Conservation (phyloP, 2,797 vertebrate genomes). For the Brachyrhaphis roseni region DNA sequence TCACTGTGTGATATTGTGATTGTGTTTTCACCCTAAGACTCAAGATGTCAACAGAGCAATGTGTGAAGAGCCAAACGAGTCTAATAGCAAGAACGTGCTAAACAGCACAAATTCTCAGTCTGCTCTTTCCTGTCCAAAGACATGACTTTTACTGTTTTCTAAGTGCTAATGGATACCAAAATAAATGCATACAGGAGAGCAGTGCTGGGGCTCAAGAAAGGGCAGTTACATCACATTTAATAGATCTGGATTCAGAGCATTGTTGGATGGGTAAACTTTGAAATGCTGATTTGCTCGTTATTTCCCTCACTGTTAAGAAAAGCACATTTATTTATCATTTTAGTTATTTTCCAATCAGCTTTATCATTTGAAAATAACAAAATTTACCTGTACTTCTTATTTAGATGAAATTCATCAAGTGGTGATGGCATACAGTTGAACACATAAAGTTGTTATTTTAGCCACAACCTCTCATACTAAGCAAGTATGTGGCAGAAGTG, state of each 20-base stretch:
- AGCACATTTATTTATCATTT: not conserved
- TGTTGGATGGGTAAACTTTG: not conserved
- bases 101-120: not conserved
- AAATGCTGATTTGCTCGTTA: not conserved
- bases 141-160: not conserved
- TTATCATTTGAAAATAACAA: not conserved
- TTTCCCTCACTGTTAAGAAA: not conserved
- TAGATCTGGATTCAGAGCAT: not conserved
- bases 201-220: not conserved
- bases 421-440: not conserved
- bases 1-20: conserved; percentile 51
- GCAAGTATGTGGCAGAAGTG: not conserved
- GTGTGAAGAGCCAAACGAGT: conserved; percentile 20
- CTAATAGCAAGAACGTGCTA: not conserved
- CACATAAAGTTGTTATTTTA: not conserved
- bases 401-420: not conserved
- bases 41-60: conserved; percentile 28
- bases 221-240: not conserved
- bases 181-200: not conserved
- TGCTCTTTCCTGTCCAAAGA: not conserved
- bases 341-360: not conserved
- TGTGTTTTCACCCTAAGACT: conserved; percentile 55
- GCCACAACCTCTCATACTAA: not conserved
- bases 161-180: not conserved
- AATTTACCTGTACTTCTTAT: too few relatives aligned